Conservation (phyloP, 1,140 invertebrate genomes). For the Thaumetopoea pityocampa region DNA sequence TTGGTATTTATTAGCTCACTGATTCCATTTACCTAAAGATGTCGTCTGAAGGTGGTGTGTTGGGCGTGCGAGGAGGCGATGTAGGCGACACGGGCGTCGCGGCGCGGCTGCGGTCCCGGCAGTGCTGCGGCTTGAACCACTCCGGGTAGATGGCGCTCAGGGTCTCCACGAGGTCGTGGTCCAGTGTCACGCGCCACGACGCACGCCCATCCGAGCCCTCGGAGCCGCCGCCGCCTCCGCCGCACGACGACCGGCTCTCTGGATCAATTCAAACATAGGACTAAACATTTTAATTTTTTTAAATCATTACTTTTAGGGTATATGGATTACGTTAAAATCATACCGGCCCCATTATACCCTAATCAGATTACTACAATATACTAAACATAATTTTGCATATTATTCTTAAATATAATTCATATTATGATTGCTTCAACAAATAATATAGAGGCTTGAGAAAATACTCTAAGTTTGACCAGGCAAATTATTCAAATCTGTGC, state of each 20-base stretch:
- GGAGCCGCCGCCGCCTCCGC: slow-evolving; percentile 59
- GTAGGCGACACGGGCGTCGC: slow-evolving; percentile 43
- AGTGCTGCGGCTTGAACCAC: slow-evolving; percentile 85
- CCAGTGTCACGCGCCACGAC: slow-evolving; percentile 93
- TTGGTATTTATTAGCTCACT: no score
- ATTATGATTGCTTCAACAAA: no score
- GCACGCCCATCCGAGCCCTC: slow-evolving; percentile 84
- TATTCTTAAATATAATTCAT: no score
- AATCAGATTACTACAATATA: no score
- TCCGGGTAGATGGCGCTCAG: slow-evolving; percentile 92
- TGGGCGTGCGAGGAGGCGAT: slow-evolving; percentile 30
- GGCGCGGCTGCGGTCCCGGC: slow-evolving; percentile 60
- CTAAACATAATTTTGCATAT: no score
- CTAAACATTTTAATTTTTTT: background rate
- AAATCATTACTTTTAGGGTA: background rate
- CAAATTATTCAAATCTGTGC: no score
- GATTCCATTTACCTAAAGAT: slow-evolving; percentile 52
- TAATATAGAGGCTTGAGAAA: no score
- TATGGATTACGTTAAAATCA: no score
- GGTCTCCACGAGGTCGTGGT: slow-evolving; percentile 92
- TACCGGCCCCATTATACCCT: no score
- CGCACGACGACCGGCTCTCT: slow-evolving; percentile 85
- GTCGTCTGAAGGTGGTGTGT: slow-evolving; percentile 47
- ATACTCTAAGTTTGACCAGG: no score
- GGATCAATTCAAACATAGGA: slow-evolving; percentile 23